A percentile compares a stretch with the other conserved stretches of the same genome.
phyloP scores from a whole-genome alignment of 2,888 invertebrate species.

The Smittia aterrima region DNA sequence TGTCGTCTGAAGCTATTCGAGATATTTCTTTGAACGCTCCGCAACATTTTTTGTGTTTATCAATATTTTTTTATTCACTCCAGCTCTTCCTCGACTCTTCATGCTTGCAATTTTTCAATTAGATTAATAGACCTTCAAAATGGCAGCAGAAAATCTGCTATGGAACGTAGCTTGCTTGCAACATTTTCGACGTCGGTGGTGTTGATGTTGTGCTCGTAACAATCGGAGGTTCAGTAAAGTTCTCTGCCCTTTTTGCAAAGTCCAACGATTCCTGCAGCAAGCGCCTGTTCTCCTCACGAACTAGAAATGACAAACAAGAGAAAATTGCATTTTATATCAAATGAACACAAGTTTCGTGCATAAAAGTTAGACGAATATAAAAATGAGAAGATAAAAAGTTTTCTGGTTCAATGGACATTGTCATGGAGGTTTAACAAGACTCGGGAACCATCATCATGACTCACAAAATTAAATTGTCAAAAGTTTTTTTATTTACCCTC shows the following conservation, averaged over 20 bases:
- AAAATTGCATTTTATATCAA: not conserved
- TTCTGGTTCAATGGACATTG: not conserved
- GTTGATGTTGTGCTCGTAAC: conserved; percentile 45
- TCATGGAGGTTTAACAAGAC: not conserved
- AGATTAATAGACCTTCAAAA: conserved; percentile 19
- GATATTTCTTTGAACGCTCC: not conserved
- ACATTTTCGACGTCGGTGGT: conserved; percentile 43
- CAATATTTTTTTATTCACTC: not conserved
- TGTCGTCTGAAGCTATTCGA: not conserved
- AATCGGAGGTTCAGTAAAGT: conserved; percentile 51
- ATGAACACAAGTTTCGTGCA: not conserved
- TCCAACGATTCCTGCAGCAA: conserved; percentile 75
- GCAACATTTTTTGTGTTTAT: not conserved
- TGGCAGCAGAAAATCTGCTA: conserved; percentile 39
- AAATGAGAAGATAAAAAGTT: conserved; percentile 13
- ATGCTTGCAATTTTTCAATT: conserved; percentile 23
- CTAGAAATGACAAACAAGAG: conserved; percentile 59
- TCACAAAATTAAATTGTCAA: no score
- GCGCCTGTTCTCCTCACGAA: conserved; percentile 86
- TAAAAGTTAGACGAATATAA: not conserved
- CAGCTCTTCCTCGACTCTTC: not conserved
- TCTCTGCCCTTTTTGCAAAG: conserved; percentile 52
- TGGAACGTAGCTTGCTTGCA: conserved; percentile 33
- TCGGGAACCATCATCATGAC: no score
- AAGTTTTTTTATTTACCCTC: no score